phyloP scores from a whole-genome alignment of 2,888 invertebrate species.

The Auanema sp. region DNA sequence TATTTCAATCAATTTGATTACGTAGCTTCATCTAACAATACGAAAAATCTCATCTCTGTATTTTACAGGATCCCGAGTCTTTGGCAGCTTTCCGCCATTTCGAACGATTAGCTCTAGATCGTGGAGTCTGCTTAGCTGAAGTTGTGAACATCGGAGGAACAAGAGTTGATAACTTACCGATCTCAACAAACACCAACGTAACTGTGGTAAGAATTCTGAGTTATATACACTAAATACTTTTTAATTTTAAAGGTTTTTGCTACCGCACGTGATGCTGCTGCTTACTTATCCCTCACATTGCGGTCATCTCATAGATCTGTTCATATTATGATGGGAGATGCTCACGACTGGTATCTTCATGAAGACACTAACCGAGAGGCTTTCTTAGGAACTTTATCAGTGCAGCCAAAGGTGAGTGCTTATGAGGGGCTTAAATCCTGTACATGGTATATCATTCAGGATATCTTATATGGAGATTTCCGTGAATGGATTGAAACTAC shows the following conservation, averaged over 20 bases:
- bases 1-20: neutral
- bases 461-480: constrained; percentile 53
- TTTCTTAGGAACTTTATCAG: constrained; percentile 55
- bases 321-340: constrained; percentile 59
- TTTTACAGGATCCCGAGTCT: constrained; percentile 42
- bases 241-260: constrained; percentile 31
- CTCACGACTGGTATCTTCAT: constrained; percentile 58
- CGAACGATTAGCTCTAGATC: constrained; percentile 44
- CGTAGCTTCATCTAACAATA: too few relatives aligned
- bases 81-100: constrained; percentile 54
- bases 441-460: constrained; percentile 17
- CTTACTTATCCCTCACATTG: constrained; percentile 23
- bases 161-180: constrained; percentile 21
- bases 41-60: neutral
- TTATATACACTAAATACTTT: neutral
- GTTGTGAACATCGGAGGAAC: constrained; percentile 33
- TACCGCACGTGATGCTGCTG: constrained; percentile 42
- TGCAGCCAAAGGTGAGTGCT: constrained; percentile 47
- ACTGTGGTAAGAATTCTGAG: constrained; percentile 43
- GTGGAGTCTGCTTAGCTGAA: constrained; percentile 58
- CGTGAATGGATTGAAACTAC: constrained; percentile 55
- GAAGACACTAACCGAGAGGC: constrained; percentile 24
- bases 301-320: constrained; percentile 23
- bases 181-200: constrained; percentile 51
- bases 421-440: too few relatives aligned